phyloP scores from a whole-genome alignment of 2,113 vertebrate species.

The Archilochus colubris region DNA sequence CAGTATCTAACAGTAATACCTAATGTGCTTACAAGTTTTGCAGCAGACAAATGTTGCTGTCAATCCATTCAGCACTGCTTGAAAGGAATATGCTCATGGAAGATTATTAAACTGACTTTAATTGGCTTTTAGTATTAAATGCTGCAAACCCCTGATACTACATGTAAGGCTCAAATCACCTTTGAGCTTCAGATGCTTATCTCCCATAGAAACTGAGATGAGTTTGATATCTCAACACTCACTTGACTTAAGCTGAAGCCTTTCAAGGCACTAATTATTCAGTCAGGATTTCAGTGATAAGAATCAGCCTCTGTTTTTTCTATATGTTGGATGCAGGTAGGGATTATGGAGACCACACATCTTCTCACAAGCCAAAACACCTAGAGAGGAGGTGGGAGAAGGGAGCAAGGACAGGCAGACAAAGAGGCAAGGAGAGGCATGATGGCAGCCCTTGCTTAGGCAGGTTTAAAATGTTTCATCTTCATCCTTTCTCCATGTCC shows the following conservation, averaged over 20 bases:
- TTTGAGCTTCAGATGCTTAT: background rate
- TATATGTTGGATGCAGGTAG: background rate
- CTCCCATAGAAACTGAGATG: background rate
- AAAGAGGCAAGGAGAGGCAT: background rate
- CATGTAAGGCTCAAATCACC: background rate
- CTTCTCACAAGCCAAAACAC: background rate
- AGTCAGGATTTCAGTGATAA: background rate
- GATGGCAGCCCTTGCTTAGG: background rate
- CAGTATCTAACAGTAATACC: background rate
- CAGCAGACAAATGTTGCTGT: slow-evolving; percentile 4
- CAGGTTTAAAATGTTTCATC: background rate
- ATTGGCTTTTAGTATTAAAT: slow-evolving; percentile 59
- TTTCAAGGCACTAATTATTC: slow-evolving; percentile 26
- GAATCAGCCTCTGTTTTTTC: background rate
- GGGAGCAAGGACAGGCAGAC: background rate
- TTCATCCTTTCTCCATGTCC: background rate
- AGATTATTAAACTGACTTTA: slow-evolving; percentile 59
- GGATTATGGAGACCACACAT: background rate
- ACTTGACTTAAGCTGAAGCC: background rate
- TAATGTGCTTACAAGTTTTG: slow-evolving; percentile 7
- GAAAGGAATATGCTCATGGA: slow-evolving; percentile 7
- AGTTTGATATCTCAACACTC: background rate
- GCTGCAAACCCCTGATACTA: background rate
- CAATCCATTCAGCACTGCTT: slow-evolving; percentile 17
- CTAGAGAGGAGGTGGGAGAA: background rate